Conservation (phyloP, 2,113 vertebrate species). For the Cromileptes altivelis region DNA sequence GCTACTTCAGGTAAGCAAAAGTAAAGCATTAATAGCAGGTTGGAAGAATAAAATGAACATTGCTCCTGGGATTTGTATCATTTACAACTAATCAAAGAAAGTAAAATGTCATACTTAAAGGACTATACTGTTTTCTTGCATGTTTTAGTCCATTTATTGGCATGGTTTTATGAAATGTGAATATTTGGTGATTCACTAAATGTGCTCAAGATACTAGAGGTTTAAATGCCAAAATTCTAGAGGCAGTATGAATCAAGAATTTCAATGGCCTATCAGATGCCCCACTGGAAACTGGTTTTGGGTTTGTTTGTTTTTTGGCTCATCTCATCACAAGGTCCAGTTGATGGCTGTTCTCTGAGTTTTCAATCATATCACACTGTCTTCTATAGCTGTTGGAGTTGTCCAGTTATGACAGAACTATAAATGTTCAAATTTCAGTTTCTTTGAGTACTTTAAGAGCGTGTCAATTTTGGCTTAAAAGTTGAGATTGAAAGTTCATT, state of each 20-base stretch:
- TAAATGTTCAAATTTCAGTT: neutral
- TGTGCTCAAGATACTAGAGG: neutral
- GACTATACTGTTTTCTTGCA: neutral
- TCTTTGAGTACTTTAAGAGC: no score
- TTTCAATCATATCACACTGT: neutral
- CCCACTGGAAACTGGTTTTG: neutral
- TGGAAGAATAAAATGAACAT: neutral
- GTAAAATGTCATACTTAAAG: neutral
- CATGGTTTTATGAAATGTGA: neutral
- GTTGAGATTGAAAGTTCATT: neutral
- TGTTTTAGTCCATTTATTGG: neutral
- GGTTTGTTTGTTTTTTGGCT: neutral
- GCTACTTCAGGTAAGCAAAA: slow-evolving; percentile 47
- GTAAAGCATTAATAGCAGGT: neutral
- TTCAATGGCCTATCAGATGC: no score
- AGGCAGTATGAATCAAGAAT: neutral
- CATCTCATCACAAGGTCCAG: neutral
- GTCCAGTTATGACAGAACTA: no score
- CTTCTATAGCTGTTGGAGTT: no score
- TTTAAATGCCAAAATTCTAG: neutral
- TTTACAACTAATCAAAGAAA: neutral
- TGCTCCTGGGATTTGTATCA: neutral
- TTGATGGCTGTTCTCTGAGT: neutral
- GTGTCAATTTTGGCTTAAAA: no score
- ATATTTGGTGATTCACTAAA: neutral